Evolutionary conservation across 2,797 vertebrate species (phyloP).

Genomic region (Lutjanus campechanus): DNA sequence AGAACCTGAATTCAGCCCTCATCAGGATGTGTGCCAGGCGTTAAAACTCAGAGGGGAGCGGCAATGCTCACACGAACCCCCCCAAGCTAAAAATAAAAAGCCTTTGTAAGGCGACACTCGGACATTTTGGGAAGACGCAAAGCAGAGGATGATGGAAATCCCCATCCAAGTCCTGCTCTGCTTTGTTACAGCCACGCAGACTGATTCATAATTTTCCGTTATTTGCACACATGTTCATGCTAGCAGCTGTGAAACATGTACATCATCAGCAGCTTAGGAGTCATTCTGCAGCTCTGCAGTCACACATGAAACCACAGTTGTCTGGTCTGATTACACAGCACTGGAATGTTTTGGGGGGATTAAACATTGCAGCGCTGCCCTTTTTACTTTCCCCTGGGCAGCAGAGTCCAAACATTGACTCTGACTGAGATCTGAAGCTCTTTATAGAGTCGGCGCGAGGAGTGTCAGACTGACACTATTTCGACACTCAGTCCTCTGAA

Average conservation of each 20-base stretch:
- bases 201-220: constrained; percentile 58
- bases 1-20: constrained; percentile 74
- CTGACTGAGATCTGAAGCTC: constrained; percentile 54
- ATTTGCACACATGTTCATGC: constrained; percentile 2
- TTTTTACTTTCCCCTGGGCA: constrained; percentile 51
- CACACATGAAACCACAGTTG: constrained; percentile 42
- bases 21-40: constrained; percentile 36
- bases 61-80: constrained; percentile 56
- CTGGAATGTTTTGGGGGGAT: constrained; percentile 64
- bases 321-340: constrained; percentile 43
- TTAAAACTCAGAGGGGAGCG: constrained; percentile 42
- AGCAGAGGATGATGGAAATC: constrained; percentile 72
- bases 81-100: constrained; percentile 84
- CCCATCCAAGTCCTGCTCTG: constrained; percentile 27
- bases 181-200: not conserved
- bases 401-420: constrained; percentile 57
- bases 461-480: constrained; percentile 17
- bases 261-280: constrained; percentile 54
- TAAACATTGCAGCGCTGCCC: constrained; percentile 58
- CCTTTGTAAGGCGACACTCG: constrained; percentile 83
- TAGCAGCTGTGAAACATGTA: constrained; percentile 57
- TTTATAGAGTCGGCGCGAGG: constrained; percentile 47
- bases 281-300: constrained; percentile 7
- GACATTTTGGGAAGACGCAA: constrained; percentile 80
- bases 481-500: constrained; percentile 5